Evolutionary conservation across 2,797 vertebrate genomes (phyloP).

Genomic region (Eremophila alpestris): DNA sequence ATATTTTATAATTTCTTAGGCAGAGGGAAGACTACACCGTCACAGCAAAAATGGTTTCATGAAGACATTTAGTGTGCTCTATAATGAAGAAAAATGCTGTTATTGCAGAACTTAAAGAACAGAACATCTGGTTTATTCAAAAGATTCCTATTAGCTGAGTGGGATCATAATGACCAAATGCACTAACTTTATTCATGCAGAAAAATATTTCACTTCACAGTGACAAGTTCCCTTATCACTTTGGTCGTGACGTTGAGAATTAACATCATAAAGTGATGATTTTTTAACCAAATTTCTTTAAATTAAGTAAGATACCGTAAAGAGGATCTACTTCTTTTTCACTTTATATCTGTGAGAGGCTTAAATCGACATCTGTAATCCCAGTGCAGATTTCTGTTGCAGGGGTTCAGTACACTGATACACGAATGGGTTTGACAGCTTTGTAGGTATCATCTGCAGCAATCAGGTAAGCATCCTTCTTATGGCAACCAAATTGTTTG

Average conservation of each 20-base stretch:
- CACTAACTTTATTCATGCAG: background rate
- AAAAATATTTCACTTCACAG: background rate
- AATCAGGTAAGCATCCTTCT: background rate
- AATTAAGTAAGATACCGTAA: background rate
- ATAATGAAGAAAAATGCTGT: background rate
- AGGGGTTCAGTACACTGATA: background rate
- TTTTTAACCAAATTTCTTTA: background rate
- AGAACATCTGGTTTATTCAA: background rate
- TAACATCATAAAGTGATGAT: background rate
- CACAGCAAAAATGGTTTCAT: background rate
- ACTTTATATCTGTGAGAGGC: background rate
- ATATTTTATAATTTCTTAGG: background rate
- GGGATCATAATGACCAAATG: background rate
- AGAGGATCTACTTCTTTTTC: background rate
- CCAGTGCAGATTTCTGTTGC: background rate
- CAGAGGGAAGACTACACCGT: background rate
- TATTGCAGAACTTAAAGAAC: background rate
- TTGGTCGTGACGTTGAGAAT: background rate
- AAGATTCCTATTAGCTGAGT: background rate
- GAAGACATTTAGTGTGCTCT: background rate
- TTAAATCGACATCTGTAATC: background rate
- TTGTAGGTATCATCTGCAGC: background rate
- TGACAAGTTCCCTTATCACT: background rate
- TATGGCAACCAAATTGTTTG: background rate
- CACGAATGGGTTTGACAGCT: fast-evolving